phyloP scores from a whole-genome alignment of 2,797 vertebrate genomes.

The Enteromius radiatus region DNA sequence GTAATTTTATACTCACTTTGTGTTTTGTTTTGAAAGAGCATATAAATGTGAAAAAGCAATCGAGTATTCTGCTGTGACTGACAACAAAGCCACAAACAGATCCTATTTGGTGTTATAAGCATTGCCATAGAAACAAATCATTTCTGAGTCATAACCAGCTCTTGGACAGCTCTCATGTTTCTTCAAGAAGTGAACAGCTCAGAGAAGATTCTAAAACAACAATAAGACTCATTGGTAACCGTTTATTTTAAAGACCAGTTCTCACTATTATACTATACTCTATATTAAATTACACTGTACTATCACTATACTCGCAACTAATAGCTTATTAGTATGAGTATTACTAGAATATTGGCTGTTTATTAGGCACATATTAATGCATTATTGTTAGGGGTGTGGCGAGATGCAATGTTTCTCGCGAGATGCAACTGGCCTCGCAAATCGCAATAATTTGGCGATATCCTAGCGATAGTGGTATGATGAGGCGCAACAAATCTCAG shows the following conservation, averaged over 20 bases:
- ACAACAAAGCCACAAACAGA: neutral
- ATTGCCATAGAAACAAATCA: conserved; percentile 5
- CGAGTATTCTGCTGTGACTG: neutral
- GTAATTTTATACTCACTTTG: neutral
- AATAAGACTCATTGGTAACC: neutral
- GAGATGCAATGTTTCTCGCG: too few species aligned
- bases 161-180: neutral
- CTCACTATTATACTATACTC: neutral
- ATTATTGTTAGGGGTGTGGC: neutral
- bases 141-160: neutral
- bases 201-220: neutral
- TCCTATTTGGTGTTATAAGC: neutral
- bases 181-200: neutral
- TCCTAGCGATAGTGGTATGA: too few species aligned
- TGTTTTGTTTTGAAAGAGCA: neutral
- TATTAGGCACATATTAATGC: neutral
- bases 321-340: neutral
- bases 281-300: too few species aligned
- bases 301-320: neutral
- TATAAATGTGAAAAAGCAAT: neutral
- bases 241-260: neutral
- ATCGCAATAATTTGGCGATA: too few species aligned
- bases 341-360: neutral
- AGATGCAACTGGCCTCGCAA: too few species aligned
- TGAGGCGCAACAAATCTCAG: too few species aligned